Base-by-base conservation (phyloP, 2,797 vertebrate genomes). In the Onychomys leucogaster region DNA sequence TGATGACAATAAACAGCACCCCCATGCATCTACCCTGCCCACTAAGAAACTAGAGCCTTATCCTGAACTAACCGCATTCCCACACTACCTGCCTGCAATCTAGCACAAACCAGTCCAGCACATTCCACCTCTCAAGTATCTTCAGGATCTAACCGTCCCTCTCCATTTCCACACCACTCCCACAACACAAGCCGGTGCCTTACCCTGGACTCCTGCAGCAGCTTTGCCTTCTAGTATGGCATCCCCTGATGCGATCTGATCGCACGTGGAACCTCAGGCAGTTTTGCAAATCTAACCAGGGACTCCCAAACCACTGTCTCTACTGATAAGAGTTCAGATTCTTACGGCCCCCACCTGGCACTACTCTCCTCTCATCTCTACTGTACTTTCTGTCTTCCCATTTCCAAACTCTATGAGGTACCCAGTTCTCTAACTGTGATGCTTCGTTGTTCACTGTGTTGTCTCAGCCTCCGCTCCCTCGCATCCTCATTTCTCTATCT, bases 271-370 rank as follows among this genome's bases (percentile, higher is more conserved):
- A 90, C 23, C 85, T 71, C 77, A 85, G 57, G n/a, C 5, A 67
- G 69, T 65, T 87, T 92, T 92, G 59, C 65, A 94, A 65, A 90
- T 90, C 57, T 84, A 87, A 85, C 91, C 25, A 77, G 52, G 77
- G 41, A 52, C 82, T 80, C 78, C 59, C 10, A 25, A 61, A 17
- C 2, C 73, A 65, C 52, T 73, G 25, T 88, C 88, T 90, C 43
- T 77, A 46, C 37, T 81, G 29, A 52, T 81, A 71, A 85, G 43
- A 90, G 88, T 46, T 92, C 59, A 84, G 91, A 91, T 90, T 80
- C 43, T 82, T 83, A 71, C 41, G 82, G 37, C 61, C 34, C 87
- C 78, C 41, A 37, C 32, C 37, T 82, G 11, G 71, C 19, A 82
- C 25, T 32, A 14, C 5, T 69, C 41, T 82, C 32, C 16, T 61